A percentile compares a stretch with the other conserved stretches of the same genome.
Evolutionary conservation across 2,797 vertebrate genomes (phyloP).

Genomic region (Gambelia wislizenii): DNA sequence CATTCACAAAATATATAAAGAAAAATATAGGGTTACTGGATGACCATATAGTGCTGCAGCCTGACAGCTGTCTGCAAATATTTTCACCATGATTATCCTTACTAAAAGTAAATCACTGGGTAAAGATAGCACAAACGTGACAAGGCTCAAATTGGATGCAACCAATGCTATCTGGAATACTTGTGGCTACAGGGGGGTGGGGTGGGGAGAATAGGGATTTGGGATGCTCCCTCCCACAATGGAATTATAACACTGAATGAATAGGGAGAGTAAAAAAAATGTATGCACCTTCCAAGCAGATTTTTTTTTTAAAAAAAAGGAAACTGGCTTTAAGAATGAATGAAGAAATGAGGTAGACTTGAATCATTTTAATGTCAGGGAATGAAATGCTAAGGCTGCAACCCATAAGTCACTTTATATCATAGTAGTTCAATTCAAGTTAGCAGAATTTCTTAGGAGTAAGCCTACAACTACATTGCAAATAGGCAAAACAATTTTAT

Average conservation of each 20-base stretch:
- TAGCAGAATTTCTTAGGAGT: not conserved
- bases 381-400: slow-evolving; percentile 66
- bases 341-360: slow-evolving; percentile 82
- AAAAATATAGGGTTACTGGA: slow-evolving; percentile 96
- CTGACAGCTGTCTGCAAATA: slow-evolving; percentile 97
- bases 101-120: slow-evolving; percentile 96
- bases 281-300: slow-evolving; percentile 56
- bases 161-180: slow-evolving; percentile 78
- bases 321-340: slow-evolving; percentile 64
- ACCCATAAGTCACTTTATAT: slow-evolving; percentile 30
- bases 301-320: slow-evolving; percentile 49
- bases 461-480: not conserved
- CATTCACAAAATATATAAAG: slow-evolving; percentile 94
- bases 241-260: slow-evolving; percentile 53
- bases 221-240: slow-evolving; percentile 51
- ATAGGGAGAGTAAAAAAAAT: slow-evolving; percentile 37
- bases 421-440: slow-evolving; percentile 13
- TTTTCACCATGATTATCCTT: slow-evolving; percentile 96
- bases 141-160: slow-evolving; percentile 89
- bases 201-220: slow-evolving; percentile 67
- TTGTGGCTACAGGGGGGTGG: slow-evolving; percentile 79
- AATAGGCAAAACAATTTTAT: not conserved
- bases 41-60: slow-evolving; percentile 89
- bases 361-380: slow-evolving; percentile 61
- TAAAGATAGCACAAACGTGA: slow-evolving; percentile 99